Evolutionary conservation across 2,113 vertebrate genomes (phyloP).

Genomic region (Falco punctatus): DNA sequence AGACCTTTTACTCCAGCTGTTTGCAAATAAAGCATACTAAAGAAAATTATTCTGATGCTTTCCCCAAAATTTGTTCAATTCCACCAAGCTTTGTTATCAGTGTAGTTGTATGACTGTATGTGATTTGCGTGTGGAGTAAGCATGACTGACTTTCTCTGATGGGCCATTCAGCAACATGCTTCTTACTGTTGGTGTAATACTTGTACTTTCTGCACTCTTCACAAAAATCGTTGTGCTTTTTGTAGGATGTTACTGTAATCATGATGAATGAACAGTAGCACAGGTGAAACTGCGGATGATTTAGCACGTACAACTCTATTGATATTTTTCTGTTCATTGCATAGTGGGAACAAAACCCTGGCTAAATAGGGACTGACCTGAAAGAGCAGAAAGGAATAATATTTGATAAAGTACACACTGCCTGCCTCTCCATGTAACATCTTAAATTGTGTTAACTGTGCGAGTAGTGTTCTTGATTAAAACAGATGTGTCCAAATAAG

Average conservation of each 20-base stretch:
- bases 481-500: neutral
- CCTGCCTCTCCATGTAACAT: rapidly evolving
- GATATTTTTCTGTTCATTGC: neutral
- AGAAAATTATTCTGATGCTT: neutral
- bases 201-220: neutral
- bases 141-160: neutral
- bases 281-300: neutral
- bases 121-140: neutral
- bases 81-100: neutral
- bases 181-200: neutral
- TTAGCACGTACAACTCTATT: neutral
- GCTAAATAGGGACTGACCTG: neutral
- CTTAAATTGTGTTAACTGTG: neutral
- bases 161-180: neutral
- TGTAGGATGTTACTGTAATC: neutral
- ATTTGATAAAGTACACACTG: neutral
- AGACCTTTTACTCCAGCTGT: neutral
- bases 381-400: neutral
- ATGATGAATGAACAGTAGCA: neutral
- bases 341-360: neutral
- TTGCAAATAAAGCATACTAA: neutral
- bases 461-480: neutral
- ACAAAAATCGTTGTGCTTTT: neutral
- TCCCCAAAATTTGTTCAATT: neutral
- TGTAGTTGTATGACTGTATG: neutral